Conservation (phyloP, 2,797 vertebrate genomes). For the Adrianichthys oophorus region DNA sequence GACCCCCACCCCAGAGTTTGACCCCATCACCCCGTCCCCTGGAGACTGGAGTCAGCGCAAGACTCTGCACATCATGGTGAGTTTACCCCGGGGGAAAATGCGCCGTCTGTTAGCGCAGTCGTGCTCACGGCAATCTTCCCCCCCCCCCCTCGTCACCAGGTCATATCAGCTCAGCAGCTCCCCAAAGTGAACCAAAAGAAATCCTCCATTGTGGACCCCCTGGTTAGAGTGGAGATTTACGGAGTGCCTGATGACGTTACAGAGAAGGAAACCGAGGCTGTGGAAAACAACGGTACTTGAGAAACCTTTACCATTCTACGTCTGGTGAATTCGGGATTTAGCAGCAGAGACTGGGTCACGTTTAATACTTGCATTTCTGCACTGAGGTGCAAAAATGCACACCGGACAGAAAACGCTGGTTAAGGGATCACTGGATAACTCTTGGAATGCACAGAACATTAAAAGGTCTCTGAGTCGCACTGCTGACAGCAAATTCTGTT, state of each 20-base stretch:
- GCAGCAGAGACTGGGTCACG: too few relatives aligned
- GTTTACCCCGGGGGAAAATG: not conserved
- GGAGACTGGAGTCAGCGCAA: slow-evolving; percentile 87
- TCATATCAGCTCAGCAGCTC: slow-evolving; percentile 94
- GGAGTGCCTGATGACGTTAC: slow-evolving; percentile 82
- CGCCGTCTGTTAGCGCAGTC: not conserved
- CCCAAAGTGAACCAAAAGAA: slow-evolving; percentile 90
- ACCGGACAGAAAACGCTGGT: not conserved
- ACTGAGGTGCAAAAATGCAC: too few relatives aligned
- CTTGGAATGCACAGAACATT: not conserved
- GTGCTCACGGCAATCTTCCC: not conserved
- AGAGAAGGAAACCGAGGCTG: slow-evolving; percentile 75
- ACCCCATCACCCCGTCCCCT: slow-evolving; percentile 83
- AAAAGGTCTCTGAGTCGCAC: not conserved
- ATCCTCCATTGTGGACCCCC: slow-evolving; percentile 88
- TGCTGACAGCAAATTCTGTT: not conserved
- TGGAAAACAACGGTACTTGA: slow-evolving; percentile 87
- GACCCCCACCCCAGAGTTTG: slow-evolving; percentile 81
- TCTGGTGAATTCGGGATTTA: not conserved
- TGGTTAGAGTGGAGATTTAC: slow-evolving; percentile 85
- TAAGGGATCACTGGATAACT: slow-evolving; percentile 8
- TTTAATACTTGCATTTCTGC: too few relatives aligned
- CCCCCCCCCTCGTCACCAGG: slow-evolving; percentile 60
- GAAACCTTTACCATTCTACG: not conserved
- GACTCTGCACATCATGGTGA: slow-evolving; percentile 85